Evolutionary conservation across 2,888 invertebrate genomes (phyloP), one percentile per base, ranked within the genome.

Genomic region (Encarsia formosa): DNA sequence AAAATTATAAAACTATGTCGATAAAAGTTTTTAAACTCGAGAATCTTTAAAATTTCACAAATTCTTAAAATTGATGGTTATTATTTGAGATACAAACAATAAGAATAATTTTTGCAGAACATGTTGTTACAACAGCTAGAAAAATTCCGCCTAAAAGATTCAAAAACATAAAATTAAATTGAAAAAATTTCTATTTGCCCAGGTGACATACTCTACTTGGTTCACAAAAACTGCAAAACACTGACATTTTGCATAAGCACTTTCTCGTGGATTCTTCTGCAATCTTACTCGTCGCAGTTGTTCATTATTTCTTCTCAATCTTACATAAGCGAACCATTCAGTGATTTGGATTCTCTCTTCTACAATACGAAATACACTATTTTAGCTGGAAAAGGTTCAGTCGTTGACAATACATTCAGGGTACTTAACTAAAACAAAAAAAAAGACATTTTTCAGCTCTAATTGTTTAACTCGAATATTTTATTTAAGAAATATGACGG

Each of bases 231-330:
- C 16, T 22, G 11, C 2, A 43, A 32, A 29, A 13, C 22, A 32
- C 15, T 32, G 2, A 22, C 22, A 8, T 32, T 15, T 20, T 11
- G 22, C 1, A 16, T 59, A 22, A 35, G 32, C 1, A 4, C 60
- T 0, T 65, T 64, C 31, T 57, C 61, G 4, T 57, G 32, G 26
- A 13, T 65, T 11, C 20, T 58, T 1, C 38, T 37, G 4, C 38
- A 51, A 1, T 38, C 58, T 1, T 65, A 56, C 35, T 40, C 54
- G 13, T 57, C 65, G 0, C 40, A 60, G 26, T 19, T 65, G 39
- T 52, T 63, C 11, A 20, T 51, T 16, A 57, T 52, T 20, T 52
- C 64, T 49, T 18, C 59, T 5, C 41, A 43, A 18, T 55, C 43
- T 32, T n/a, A 43, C 3, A 34, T 50, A 15, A 19, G 31, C 4